Base-by-base conservation (phyloP, 2,888 invertebrate species). In the Pediacus dermestoides region DNA sequence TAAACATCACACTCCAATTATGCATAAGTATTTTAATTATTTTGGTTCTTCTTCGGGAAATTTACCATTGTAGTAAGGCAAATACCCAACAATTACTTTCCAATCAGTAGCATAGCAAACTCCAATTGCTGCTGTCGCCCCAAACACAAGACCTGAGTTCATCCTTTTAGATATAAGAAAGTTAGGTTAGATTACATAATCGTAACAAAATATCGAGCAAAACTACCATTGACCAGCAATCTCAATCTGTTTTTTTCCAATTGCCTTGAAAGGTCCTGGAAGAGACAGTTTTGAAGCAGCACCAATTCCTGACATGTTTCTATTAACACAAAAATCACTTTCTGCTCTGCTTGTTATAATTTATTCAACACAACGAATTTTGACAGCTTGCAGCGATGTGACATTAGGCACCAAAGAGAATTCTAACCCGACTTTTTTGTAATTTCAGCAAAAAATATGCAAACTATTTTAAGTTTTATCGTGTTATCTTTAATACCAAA, bases 81-180 rank as follows among this genome's bases (percentile, higher is more conserved):
- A 68, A 64, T 82, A 80, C 51, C 80, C 74, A 31, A 82, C 73
- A 46, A 89, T 70, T 32, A 77, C 62, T 67, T 79, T 84, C 89
- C 89, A 90, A 62, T 90, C 89, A 0, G 87, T 87, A 52, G 82
- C 74, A 67, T 86, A 90, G 2, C 82, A 67, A 6, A 85, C 49
- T 1, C 70, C 73, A 13, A 77, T 58, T 39, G 77, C 74, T n/a
- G 75, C 81, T 0, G 80, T 73, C 18, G 76, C 75, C 27, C 88
- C 88, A 61, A 80, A 90, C 0, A 73, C 72, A 1, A 68, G 59
- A 10, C 74, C 75, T 3, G 85, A 80, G 10, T 81, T 74, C 21
- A 78, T 42, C 76, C 82, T 68, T 36, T 13, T 48, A 51, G n/a
- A n/a, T n/a, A n/a, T n/a, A n/a, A n/a, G n/a, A 7, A 18, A 76